These are phyloP conservation scores for Casuarius casuarius DNA, from an alignment of 2,113 vertebrate species.

Conservation along the genomic window DNA sequence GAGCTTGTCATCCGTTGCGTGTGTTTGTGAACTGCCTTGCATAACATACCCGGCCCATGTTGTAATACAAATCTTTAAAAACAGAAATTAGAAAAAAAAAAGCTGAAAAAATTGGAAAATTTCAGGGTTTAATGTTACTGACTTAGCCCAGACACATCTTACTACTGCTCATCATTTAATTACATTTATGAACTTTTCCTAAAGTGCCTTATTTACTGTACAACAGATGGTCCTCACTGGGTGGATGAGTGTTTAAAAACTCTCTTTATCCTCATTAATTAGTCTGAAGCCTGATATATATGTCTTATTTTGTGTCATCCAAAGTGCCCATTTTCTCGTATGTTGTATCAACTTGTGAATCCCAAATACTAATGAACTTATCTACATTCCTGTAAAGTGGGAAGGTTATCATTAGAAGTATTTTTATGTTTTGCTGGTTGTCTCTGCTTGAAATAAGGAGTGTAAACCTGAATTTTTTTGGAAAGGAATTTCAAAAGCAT, in stretches of 20 bases:
- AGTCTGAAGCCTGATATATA: not conserved
- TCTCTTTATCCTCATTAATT: not conserved
- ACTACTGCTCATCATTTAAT: not conserved
- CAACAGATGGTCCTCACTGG: conserved; percentile 15
- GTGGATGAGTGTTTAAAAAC: not conserved
- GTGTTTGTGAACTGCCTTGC: not conserved
- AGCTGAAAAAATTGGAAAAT: not conserved
- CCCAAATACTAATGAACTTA: not conserved
- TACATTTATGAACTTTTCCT: not conserved
- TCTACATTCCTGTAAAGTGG: not conserved
- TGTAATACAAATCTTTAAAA: not conserved
- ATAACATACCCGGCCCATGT: not conserved
- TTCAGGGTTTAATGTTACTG: not conserved
- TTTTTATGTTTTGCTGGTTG: not conserved
- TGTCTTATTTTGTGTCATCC: not conserved
- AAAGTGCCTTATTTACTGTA: not conserved
- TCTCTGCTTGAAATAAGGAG: not conserved
- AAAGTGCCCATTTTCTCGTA: not conserved
- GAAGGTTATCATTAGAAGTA: not conserved
- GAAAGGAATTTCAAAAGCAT: not conserved
- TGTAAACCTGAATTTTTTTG: not conserved
- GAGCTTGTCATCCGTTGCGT: not conserved
- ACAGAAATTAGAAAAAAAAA: not conserved
- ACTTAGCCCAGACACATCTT: not conserved
- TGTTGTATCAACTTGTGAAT: not conserved